A percentile compares a stretch with the other conserved stretches of the same genome.
Evolutionary conservation across 2,113 vertebrate genomes (phyloP).

Genomic region (Condylura cristata): DNA sequence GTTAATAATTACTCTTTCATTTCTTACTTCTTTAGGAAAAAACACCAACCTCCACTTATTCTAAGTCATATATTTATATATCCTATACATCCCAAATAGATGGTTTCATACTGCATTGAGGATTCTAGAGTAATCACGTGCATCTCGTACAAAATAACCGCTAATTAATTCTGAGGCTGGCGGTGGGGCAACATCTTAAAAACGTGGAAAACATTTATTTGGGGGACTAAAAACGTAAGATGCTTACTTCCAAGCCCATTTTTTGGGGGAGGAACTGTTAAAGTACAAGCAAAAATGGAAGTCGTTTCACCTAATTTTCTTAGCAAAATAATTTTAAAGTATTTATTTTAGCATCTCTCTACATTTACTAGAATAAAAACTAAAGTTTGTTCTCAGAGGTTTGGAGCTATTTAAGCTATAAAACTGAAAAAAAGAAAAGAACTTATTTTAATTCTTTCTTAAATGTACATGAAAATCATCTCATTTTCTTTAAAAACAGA

Average conservation of each 20-base stretch:
- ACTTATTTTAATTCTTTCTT: constrained; percentile 4
- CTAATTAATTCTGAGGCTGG: constrained; percentile 66
- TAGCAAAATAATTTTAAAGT: constrained; percentile 57
- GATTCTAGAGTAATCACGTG: constrained; percentile 77
- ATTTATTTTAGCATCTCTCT: constrained; percentile 10
- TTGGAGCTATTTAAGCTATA: constrained; percentile 51
- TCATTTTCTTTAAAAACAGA: constrained; percentile 25
- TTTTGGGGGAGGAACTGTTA: not conserved
- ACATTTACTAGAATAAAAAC: constrained; percentile 25
- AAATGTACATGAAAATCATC: not conserved
- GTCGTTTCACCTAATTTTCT: constrained; percentile 45
- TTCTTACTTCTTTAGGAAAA: constrained; percentile 80
- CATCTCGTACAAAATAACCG: constrained; percentile 75
- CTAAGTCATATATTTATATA: constrained; percentile 83
- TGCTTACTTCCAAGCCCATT: constrained; percentile 7
- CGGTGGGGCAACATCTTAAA: constrained; percentile 50
- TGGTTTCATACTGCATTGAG: constrained; percentile 80
- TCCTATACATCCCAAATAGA: constrained; percentile 79
- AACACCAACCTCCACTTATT: constrained; percentile 70
- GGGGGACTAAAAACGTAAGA: constrained; percentile 39
- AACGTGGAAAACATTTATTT: constrained; percentile 74
- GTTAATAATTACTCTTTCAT: constrained; percentile 85
- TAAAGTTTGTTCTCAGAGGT: not conserved
- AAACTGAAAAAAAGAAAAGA: constrained; percentile 28
- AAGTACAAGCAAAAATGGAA: constrained; percentile 54